Evolutionary conservation across 1,140 invertebrate species (phyloP).

Genomic region (Pinna nobilis): DNA sequence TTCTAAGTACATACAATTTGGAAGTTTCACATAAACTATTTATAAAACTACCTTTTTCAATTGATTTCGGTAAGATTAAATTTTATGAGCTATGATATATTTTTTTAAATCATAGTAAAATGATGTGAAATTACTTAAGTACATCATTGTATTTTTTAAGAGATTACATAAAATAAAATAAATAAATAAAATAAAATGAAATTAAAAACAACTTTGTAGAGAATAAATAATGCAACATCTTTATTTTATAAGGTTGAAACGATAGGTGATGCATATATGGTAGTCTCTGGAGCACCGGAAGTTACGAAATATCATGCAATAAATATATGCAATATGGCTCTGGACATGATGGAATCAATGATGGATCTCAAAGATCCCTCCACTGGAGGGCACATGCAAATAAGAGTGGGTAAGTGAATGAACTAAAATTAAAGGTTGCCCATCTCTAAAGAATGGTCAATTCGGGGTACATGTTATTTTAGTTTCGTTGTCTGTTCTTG

Average conservation of each 20-base stretch:
- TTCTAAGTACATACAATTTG: no score
- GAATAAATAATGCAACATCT: background rate
- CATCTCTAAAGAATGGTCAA: background rate
- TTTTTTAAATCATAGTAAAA: no score
- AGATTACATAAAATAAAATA: background rate
- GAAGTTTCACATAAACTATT: no score
- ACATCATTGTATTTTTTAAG: background rate
- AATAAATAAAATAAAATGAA: no score
- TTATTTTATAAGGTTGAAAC: conserved; percentile 87
- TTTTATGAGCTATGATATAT: no score
- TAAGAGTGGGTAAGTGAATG: conserved; percentile 83
- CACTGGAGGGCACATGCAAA: conserved; percentile 90
- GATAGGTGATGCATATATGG: conserved; percentile 98
- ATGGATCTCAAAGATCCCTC: conserved; percentile 92
- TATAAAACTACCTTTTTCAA: no score
- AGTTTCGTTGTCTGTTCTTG: background rate
- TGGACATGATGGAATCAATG: conserved; percentile 90
- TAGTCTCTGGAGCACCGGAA: conserved; percentile 75
- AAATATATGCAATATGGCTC: conserved; percentile 71
- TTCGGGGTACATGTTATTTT: background rate
- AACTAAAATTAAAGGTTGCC: background rate
- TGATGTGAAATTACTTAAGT: no score
- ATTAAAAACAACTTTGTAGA: no score
- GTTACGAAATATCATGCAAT: conserved; percentile 64
- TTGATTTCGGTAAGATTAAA: no score